Conservation (phyloP, 2,113 vertebrate species). For the Eira barbara region DNA sequence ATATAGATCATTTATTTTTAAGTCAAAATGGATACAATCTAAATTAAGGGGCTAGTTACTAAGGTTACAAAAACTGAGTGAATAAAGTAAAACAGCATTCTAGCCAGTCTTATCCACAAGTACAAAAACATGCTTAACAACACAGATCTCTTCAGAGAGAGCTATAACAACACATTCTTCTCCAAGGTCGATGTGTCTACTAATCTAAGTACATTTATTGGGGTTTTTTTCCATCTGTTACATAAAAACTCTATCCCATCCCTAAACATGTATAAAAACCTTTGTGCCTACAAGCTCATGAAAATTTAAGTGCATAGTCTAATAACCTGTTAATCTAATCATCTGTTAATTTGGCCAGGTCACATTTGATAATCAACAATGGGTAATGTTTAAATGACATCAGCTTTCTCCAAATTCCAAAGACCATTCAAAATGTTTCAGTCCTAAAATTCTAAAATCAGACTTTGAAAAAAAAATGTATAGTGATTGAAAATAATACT, state of each 20-base stretch:
- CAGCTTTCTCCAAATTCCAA: not conserved
- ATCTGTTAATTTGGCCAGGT: not conserved
- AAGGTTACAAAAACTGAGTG: slow-evolving; percentile 53
- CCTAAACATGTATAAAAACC: not conserved
- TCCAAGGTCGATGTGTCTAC: not conserved
- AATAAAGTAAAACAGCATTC: slow-evolving; percentile 26
- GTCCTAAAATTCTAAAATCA: not conserved
- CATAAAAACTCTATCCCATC: not conserved
- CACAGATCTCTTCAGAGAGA: not conserved
- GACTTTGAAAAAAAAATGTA: not conserved
- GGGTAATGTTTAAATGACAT: not conserved
- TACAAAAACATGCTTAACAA: not conserved
- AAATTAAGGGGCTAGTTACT: slow-evolving; percentile 68
- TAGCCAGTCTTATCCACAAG: slow-evolving; percentile 19
- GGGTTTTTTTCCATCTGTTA: not conserved
- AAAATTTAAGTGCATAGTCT: not conserved
- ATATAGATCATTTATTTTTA: slow-evolving; percentile 60
- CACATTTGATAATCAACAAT: not conserved
- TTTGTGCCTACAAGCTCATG: not conserved
- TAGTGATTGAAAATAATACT: not conserved
- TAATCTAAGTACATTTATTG: not conserved
- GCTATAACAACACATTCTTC: not conserved
- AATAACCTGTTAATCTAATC: not conserved
- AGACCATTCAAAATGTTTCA: not conserved
- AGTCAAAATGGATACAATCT: slow-evolving; percentile 52